Base-by-base conservation (phyloP, 2,888 invertebrate genomes). In the Reticulitermes lucifugus region DNA sequence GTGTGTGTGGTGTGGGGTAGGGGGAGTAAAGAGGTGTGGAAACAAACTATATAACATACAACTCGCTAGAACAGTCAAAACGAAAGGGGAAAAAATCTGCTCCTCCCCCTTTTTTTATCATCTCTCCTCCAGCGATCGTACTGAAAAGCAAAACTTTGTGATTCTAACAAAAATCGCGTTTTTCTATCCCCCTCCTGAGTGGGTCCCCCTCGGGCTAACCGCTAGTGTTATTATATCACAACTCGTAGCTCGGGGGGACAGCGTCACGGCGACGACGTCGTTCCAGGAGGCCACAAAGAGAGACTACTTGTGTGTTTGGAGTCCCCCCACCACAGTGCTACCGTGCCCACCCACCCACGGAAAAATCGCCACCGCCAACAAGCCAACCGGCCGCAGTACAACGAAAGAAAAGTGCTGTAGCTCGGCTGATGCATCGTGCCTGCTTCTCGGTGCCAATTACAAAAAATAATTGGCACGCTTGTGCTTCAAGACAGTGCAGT, bases 31-130 rank as follows among this genome's bases (percentile, higher is more conserved):
- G 81, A 81, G 55, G 82, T 77, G 85, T 70, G 83, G 83, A 70
- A 83, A 83, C 82, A 75, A 85, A 85, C 70, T 79, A 83, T 79
- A 83, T 79, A 83, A 46, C 60, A 82, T 60, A 80, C 80, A 80
- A 81, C 29, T 59, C 35, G 21, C 59, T 79, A 79, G 18, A 79
- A 21, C 25, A 46, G 21, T 43, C 22, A n/a, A 46, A 22, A 22
- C 77, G 41, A 77, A 77, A 77, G 77, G 77, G 77, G 77, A 70
- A 81, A 81, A 60, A 80, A 70, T 70, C 81, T 43, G 81, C 70
- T 81, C 81, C 81, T 81, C 81, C 81, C 81, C 35, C 81, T 70
- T 81, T 81, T 79, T 81, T 81, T 77, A 6, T 77, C 77, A 43
- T 77, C 46, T 77, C 77, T 77, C 77, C 43, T 77, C 77, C 41